These are phyloP conservation scores for Epinotia demarniana DNA, from an alignment of 2,888 invertebrate species.

Conservation along the genomic window DNA sequence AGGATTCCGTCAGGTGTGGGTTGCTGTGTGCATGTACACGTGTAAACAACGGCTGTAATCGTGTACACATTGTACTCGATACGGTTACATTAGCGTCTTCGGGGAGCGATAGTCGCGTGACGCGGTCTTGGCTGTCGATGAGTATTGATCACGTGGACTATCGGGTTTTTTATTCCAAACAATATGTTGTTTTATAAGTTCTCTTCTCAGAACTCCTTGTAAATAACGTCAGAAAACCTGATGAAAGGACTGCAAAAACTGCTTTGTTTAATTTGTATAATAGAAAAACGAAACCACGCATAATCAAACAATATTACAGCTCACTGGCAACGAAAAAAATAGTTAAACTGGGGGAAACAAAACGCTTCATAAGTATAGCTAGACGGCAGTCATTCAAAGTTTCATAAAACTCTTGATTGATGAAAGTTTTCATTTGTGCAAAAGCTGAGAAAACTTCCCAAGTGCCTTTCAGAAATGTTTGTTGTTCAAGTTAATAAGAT, in stretches of 20 bases:
- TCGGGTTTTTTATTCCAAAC: neutral
- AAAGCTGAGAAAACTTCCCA: constrained; percentile 39
- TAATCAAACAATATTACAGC: neutral
- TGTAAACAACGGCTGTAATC: constrained; percentile 64
- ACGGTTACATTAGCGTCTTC: constrained; percentile 52
- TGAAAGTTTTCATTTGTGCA: constrained; percentile 42
- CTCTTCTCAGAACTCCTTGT: neutral
- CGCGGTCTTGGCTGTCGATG: constrained; percentile 24
- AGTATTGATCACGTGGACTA: constrained; percentile 25
- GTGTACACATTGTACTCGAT: constrained; percentile 49
- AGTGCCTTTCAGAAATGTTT: constrained; percentile 44
- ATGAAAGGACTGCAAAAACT: neutral
- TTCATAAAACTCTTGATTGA: constrained; percentile 42
- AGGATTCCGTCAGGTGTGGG: constrained; percentile 63
- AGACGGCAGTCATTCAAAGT: constrained; percentile 36
- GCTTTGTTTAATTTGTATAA: neutral
- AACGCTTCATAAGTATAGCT: constrained; percentile 18
- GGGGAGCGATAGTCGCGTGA: constrained; percentile 60
- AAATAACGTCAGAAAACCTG: neutral
- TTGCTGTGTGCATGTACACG: constrained; percentile 62
- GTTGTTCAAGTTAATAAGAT: constrained; percentile 44
- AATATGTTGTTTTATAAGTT: neutral
- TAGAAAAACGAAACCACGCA: constrained; percentile 3
- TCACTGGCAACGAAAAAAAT: neutral
- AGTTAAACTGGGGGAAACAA: constrained; percentile 13